Percentiles rank a stretch among this genome's conserved stretches.
phyloP scores from a whole-genome alignment of 1,140 invertebrate genomes.

The Spodoptera litura region DNA sequence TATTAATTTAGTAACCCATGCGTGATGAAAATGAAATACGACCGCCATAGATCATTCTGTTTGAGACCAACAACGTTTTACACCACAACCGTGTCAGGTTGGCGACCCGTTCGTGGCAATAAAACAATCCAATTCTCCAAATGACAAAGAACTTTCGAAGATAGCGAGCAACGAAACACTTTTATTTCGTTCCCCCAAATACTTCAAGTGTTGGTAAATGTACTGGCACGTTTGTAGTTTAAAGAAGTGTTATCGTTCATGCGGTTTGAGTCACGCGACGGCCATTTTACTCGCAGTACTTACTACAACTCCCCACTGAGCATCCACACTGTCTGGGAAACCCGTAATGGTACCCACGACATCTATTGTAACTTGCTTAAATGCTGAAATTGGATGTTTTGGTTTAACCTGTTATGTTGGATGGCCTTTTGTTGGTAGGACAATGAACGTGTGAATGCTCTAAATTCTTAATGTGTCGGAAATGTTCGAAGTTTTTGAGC shows the following conservation, averaged over 20 bases:
- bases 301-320: constrained; percentile 25
- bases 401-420: neutral
- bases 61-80: constrained; percentile 11
- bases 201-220: constrained; percentile 43
- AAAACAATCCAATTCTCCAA: constrained; percentile 38
- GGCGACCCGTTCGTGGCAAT: constrained; percentile 24
- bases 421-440: neutral
- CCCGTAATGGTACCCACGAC: constrained; percentile 29
- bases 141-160: constrained; percentile 36
- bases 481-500: neutral
- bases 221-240: constrained; percentile 35
- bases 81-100: constrained; percentile 31
- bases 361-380: constrained; percentile 28
- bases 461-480: neutral
- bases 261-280: constrained; percentile 37
- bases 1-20: constrained; percentile 30
- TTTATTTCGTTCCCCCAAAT: constrained; percentile 37
- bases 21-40: constrained; percentile 24
- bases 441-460: neutral
- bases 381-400: neutral
- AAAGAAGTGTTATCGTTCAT: constrained; percentile 45
- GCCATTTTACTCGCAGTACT: constrained; percentile 27
- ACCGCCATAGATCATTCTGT: constrained; percentile 28
- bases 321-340: constrained; percentile 34
- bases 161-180: constrained; percentile 33